Conservation (phyloP, 2,797 vertebrate species). For the Lycodopsis pacificus region DNA sequence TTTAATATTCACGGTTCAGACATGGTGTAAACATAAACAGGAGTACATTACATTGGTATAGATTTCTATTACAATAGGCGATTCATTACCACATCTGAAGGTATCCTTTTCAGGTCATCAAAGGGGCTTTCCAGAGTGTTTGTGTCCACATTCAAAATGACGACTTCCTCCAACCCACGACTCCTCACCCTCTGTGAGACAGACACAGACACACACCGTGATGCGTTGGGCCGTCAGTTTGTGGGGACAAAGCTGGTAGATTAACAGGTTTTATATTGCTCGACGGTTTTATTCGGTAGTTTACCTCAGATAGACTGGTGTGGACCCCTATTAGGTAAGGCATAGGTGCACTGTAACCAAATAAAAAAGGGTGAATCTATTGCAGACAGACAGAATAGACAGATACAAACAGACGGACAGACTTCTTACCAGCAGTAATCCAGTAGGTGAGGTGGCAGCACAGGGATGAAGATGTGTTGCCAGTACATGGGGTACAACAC, state of each 20-base stretch:
- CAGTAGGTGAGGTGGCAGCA: slow-evolving; percentile 90
- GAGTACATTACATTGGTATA: no score
- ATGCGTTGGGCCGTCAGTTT: not conserved
- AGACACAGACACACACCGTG: slow-evolving; percentile 12
- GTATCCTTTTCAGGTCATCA: slow-evolving; percentile 88
- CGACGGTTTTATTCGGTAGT: not conserved
- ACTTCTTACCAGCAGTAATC: slow-evolving; percentile 91
- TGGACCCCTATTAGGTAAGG: slow-evolving; percentile 95
- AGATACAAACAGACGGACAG: not conserved
- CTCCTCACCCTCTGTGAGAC: slow-evolving; percentile 83
- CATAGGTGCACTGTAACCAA: slow-evolving; percentile 89
- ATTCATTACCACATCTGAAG: slow-evolving; percentile 88
- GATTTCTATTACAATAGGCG: slow-evolving; percentile 67
- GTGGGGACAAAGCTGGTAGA: not conserved
- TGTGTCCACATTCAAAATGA: slow-evolving; percentile 91
- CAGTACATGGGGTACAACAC: slow-evolving; percentile 93
- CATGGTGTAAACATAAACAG: not conserved
- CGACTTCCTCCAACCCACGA: slow-evolving; percentile 89
- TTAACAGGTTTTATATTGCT: not conserved
- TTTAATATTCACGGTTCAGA: not conserved
- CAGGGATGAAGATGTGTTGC: slow-evolving; percentile 95
- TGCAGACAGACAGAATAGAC: not conserved
- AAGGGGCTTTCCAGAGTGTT: slow-evolving; percentile 91
- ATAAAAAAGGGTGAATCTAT: slow-evolving; percentile 8
- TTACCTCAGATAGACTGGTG: slow-evolving; percentile 90